These are phyloP conservation scores for Aulostomus chinensis DNA, from an alignment of 2,797 vertebrate genomes.

Conservation along the genomic window DNA sequence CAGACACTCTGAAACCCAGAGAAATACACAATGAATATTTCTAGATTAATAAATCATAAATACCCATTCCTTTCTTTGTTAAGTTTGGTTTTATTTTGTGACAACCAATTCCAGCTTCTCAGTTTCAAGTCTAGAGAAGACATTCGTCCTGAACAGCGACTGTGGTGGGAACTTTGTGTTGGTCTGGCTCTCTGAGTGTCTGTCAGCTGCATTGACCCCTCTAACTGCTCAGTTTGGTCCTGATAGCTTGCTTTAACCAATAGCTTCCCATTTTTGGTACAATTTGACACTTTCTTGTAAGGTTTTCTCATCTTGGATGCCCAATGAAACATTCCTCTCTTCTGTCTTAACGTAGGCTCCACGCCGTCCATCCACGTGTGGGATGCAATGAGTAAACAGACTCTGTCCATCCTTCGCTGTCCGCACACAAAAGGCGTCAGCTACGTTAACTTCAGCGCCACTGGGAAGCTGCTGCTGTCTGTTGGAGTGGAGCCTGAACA, in stretches of 20 bases:
- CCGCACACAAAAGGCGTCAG: constrained; percentile 91
- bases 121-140: no score
- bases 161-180: no score
- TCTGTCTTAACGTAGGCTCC: constrained; percentile 72
- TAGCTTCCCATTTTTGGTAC: background rate
- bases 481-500: constrained; percentile 94
- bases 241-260: background rate
- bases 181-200: constrained; percentile 40
- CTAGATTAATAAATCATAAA: no score
- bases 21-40: no score
- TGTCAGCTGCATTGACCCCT: constrained; percentile 35
- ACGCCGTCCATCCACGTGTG: constrained; percentile 93
- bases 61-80: background rate
- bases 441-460: constrained; percentile 94
- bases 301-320: no score
- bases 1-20: constrained; percentile 37
- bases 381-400: constrained; percentile 95
- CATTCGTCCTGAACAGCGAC: no score
- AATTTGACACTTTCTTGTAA: no score
- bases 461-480: constrained; percentile 91
- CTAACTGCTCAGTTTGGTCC: constrained; percentile 15
- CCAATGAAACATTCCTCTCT: no score
- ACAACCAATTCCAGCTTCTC: no score
- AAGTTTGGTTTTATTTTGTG: no score
- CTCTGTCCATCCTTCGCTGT: constrained; percentile 91